Percentiles rank a stretch among this genome's conserved stretches.
phyloP scores from a whole-genome alignment of 2,797 vertebrate species.

The Rhynchonycteris naso region DNA sequence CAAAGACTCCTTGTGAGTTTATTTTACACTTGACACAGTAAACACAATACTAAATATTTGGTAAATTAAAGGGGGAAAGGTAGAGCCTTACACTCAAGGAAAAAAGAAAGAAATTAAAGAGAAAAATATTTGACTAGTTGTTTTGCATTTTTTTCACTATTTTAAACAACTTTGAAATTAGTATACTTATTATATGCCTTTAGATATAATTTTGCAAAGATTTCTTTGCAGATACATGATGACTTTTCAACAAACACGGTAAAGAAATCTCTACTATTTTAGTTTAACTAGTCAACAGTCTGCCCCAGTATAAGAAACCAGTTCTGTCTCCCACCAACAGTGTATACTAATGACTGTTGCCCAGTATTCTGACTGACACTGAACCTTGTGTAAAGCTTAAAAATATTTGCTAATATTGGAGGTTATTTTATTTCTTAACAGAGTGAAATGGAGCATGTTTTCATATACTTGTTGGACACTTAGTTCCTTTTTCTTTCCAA shows the following conservation, averaged over 20 bases:
- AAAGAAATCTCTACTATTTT: not conserved
- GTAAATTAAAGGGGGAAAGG: not conserved
- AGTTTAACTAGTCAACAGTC: not conserved
- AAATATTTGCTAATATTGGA: not conserved
- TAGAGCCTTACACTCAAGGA: not conserved
- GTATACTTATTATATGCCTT: not conserved
- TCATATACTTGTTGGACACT: not conserved
- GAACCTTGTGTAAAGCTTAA: not conserved
- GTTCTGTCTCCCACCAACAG: not conserved
- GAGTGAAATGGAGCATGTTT: not conserved
- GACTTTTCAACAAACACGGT: not conserved
- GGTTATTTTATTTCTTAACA: not conserved
- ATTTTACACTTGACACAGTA: not conserved
- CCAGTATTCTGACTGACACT: not conserved
- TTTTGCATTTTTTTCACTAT: not conserved
- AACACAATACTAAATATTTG: not conserved
- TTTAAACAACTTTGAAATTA: not conserved
- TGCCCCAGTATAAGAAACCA: not conserved
- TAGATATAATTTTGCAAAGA: not conserved
- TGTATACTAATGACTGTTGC: not conserved
- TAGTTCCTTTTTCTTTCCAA: not conserved
- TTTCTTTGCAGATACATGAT: not conserved
- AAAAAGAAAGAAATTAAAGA: not conserved
- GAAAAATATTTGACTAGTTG: not conserved
- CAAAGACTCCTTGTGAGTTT: not conserved